Evolutionary conservation across 2,797 vertebrate species (phyloP).

Genomic region (Triplophysa bombifrons): DNA sequence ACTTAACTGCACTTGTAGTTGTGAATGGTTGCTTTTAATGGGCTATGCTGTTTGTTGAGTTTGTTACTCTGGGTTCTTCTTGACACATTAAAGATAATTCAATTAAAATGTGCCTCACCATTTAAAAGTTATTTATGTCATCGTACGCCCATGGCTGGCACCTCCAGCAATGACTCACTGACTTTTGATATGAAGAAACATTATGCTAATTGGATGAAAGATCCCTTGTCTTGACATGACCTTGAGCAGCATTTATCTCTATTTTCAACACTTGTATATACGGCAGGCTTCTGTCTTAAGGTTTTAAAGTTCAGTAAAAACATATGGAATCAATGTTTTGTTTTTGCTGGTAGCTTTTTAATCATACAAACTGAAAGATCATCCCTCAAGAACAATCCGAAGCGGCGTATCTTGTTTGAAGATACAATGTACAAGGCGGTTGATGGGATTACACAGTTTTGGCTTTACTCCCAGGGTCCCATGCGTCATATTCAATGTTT

Average conservation of each 20-base stretch:
- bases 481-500: slow-evolving; percentile 38
- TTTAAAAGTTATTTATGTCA: slow-evolving; percentile 2
- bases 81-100: slow-evolving; percentile 18
- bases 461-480: slow-evolving; percentile 35
- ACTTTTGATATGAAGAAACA: slow-evolving; percentile 4
- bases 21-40: background rate
- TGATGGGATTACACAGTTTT: slow-evolving; percentile 42
- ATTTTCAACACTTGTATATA: slow-evolving; percentile 34
- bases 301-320: slow-evolving; percentile 46
- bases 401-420: slow-evolving; percentile 39
- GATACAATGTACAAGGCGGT: slow-evolving; percentile 42
- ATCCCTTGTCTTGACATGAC: slow-evolving; percentile 52
- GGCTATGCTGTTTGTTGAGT: background rate
- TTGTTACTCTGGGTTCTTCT: background rate
- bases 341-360: slow-evolving; percentile 1
- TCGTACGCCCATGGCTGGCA: slow-evolving; percentile 5
- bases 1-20: background rate
- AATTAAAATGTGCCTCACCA: background rate
- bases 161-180: slow-evolving; percentile 5
- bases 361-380: slow-evolving; percentile 12
- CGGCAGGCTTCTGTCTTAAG: slow-evolving; percentile 47
- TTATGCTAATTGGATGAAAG: slow-evolving; percentile 49
- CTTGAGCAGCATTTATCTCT: slow-evolving; percentile 61
- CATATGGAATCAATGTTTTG: slow-evolving; percentile 42
- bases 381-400: background rate